Conservation (phyloP, 2,113 vertebrate species). For the Paradoxurus hermaphroditus region DNA sequence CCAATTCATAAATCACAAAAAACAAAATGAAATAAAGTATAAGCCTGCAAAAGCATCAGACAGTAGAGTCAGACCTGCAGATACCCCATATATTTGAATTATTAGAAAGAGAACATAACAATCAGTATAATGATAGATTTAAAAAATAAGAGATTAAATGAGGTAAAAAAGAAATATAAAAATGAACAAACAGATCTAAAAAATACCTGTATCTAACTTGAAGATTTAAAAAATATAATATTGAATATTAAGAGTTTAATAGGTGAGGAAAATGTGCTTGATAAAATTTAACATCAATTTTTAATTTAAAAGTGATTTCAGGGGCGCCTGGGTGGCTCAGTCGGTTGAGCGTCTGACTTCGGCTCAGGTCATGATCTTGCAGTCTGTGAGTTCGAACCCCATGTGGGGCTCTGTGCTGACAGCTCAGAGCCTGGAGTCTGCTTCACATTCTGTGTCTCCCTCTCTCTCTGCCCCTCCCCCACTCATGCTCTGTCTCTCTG, state of each 20-base stretch:
- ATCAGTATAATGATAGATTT: background rate
- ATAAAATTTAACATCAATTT: background rate
- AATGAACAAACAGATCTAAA: background rate
- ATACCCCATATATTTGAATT: background rate
- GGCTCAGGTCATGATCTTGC: too few relatives aligned
- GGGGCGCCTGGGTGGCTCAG: too few relatives aligned
- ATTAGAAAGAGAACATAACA: background rate
- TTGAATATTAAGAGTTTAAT: background rate
- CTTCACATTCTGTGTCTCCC: too few relatives aligned
- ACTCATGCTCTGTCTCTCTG: too few relatives aligned
- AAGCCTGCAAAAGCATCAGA: background rate
- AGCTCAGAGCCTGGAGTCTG: too few relatives aligned
- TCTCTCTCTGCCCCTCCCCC: too few relatives aligned
- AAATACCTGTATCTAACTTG: background rate
- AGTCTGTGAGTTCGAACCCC: too few relatives aligned
- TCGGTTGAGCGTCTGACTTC: too few relatives aligned
- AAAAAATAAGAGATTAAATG: background rate
- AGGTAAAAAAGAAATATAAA: background rate
- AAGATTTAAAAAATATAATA: background rate
- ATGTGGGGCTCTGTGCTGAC: too few relatives aligned
- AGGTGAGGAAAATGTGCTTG: background rate
- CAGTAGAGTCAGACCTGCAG: background rate
- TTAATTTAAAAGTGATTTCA: background rate
- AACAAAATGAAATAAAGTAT: background rate
- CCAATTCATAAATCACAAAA: slow-evolving; percentile 6